These are phyloP conservation scores for Xanthia icteritia DNA, from an alignment of 2,888 invertebrate species.

Conservation along the genomic window DNA sequence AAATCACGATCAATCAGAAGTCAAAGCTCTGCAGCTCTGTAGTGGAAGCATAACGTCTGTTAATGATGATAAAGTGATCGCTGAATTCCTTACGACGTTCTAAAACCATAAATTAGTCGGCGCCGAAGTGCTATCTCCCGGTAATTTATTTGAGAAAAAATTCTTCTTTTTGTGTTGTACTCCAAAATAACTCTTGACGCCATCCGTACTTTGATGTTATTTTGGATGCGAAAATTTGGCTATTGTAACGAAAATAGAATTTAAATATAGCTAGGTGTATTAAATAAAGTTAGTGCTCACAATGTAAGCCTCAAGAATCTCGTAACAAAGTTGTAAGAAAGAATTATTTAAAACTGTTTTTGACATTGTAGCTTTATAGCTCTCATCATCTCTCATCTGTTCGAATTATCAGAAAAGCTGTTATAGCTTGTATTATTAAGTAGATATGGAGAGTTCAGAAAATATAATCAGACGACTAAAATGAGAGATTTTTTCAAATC, in stretches of 20 bases:
- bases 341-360: constrained; percentile 30
- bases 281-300: constrained; percentile 41
- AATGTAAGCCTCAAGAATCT: constrained; percentile 46
- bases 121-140: constrained; percentile 49
- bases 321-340: constrained; percentile 36
- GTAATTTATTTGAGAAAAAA: constrained; percentile 50
- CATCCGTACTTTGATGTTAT: constrained; percentile 54
- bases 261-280: constrained; percentile 49
- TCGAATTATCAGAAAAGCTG: not conserved
- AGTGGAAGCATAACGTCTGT: constrained; percentile 14
- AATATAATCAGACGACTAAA: not conserved
- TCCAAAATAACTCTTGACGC: constrained; percentile 51
- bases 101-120: constrained; percentile 47
- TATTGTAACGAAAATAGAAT: constrained; percentile 53
- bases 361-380: constrained; percentile 14
- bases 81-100: constrained; percentile 43
- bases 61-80: constrained; percentile 49
- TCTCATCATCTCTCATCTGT: not conserved
- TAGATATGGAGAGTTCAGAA: not conserved
- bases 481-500: not conserved
- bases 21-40: constrained; percentile 9
- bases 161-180: constrained; percentile 42
- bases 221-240: constrained; percentile 42
- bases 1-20: constrained; percentile 31
- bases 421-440: not conserved